Conservation (phyloP, 2,797 vertebrate genomes). For the Sylvia borin region DNA sequence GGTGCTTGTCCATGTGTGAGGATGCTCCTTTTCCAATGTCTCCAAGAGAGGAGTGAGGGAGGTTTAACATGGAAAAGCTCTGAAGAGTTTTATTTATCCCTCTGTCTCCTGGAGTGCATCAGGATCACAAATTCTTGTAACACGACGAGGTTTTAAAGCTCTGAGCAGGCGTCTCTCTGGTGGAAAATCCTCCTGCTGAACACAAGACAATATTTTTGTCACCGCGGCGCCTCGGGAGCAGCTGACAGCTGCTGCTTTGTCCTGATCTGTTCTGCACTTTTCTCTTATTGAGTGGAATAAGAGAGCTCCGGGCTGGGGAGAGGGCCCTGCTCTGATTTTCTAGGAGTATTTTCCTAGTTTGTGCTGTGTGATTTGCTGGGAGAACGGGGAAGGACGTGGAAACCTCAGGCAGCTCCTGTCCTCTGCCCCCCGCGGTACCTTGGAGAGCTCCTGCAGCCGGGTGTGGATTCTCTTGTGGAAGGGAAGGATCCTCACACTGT, state of each 20-base stretch:
- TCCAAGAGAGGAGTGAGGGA: background rate
- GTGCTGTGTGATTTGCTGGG: background rate
- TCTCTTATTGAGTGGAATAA: background rate
- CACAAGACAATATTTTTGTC: background rate
- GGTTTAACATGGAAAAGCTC: conserved; percentile 24
- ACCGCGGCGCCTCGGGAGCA: background rate
- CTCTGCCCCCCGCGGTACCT: background rate
- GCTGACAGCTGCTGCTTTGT: conserved; percentile 49
- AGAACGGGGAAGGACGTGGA: background rate
- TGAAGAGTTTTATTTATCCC: conserved; percentile 40
- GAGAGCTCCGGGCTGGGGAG: background rate
- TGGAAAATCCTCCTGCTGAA: conserved; percentile 25
- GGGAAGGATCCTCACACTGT: background rate
- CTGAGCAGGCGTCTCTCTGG: conserved; percentile 25
- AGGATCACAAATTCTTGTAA: conserved; percentile 23
- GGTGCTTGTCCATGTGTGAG: conserved; percentile 9
- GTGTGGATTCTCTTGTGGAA: fast-evolving
- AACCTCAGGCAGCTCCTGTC: background rate
- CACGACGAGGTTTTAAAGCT: conserved; percentile 20
- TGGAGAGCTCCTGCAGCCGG: background rate
- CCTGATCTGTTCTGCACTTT: background rate
- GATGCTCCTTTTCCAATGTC: conserved; percentile 28
- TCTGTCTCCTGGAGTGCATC: conserved; percentile 42
- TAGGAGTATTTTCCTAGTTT: background rate
- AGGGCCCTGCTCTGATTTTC: background rate